Evolutionary conservation across 2,797 vertebrate genomes (phyloP).

Genomic region (Scyliorhinus canicula): DNA sequence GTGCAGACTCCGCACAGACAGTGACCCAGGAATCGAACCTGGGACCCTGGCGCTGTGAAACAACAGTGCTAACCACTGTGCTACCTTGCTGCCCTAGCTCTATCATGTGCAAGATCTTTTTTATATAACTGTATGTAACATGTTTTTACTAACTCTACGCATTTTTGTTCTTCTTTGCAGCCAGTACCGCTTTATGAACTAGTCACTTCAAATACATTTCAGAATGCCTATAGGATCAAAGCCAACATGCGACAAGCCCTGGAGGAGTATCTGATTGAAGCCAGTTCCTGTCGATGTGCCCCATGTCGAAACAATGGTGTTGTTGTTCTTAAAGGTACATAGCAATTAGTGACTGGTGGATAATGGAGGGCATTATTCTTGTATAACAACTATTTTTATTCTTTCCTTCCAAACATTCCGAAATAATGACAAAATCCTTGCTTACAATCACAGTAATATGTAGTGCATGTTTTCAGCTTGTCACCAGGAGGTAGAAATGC

Average conservation of each 20-base stretch:
- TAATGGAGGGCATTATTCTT: neutral
- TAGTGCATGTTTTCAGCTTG: neutral
- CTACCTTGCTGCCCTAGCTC: too few relatives aligned
- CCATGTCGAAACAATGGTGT: slow-evolving; percentile 77
- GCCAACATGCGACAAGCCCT: slow-evolving; percentile 74
- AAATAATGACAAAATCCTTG: neutral
- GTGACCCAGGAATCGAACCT: too few relatives aligned
- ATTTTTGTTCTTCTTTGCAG: slow-evolving; percentile 51
- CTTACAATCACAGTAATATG: neutral
- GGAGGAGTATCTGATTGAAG: slow-evolving; percentile 71
- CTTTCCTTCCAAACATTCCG: neutral
- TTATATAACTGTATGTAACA: neutral
- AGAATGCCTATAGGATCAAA: slow-evolving; percentile 57
- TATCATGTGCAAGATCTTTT: slow-evolving; percentile 41
- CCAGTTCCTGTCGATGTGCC: slow-evolving; percentile 70
- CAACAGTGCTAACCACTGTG: too few relatives aligned
- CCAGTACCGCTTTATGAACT: slow-evolving; percentile 73
- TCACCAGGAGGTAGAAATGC: neutral
- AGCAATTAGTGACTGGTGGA: neutral
- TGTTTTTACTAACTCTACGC: neutral
- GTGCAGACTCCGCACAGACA: too few relatives aligned
- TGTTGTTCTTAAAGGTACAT: slow-evolving; percentile 73
- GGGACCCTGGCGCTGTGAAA: too few relatives aligned
- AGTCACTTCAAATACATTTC: slow-evolving; percentile 67
- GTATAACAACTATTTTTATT: neutral